Evolutionary conservation across 2,113 vertebrate species (phyloP).

Genomic region (Oncorhynchus masou): DNA sequence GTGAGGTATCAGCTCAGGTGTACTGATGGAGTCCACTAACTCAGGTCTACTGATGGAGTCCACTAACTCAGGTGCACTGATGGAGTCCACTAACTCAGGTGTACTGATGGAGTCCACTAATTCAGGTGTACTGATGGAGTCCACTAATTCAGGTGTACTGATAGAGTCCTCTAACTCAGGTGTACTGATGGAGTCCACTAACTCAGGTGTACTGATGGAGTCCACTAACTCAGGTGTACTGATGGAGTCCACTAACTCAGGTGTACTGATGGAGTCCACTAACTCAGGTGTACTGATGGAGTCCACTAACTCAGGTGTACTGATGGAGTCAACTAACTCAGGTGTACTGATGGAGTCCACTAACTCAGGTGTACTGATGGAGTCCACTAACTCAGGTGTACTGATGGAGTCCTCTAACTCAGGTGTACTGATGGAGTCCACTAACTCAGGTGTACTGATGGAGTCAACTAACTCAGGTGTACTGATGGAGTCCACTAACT

Average conservation of each 20-base stretch:
- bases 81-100: constrained; percentile 33
- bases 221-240: background rate
- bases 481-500: constrained; percentile 55
- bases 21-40: constrained; percentile 21
- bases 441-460: constrained; percentile 27
- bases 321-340: constrained; percentile 52
- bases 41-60: constrained; percentile 54
- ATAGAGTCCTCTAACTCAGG: background rate
- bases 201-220: background rate
- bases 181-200: too few relatives aligned
- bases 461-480: constrained; percentile 45
- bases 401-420: constrained; percentile 16
- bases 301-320: constrained; percentile 44
- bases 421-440: constrained; percentile 34
- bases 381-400: constrained; percentile 36
- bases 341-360: constrained; percentile 8
- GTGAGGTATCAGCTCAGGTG: constrained; percentile 36
- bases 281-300: constrained; percentile 28
- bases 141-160: constrained; percentile 52
- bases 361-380: constrained; percentile 27
- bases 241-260: background rate
- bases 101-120: constrained; percentile 22
- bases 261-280: background rate
- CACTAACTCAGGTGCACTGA: constrained; percentile 35
- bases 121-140: constrained; percentile 31